Percentiles rank a stretch among this genome's conserved stretches.
Evolutionary conservation across 2,797 vertebrate species (phyloP).

Genomic region (Phalloptychus januarius): DNA sequence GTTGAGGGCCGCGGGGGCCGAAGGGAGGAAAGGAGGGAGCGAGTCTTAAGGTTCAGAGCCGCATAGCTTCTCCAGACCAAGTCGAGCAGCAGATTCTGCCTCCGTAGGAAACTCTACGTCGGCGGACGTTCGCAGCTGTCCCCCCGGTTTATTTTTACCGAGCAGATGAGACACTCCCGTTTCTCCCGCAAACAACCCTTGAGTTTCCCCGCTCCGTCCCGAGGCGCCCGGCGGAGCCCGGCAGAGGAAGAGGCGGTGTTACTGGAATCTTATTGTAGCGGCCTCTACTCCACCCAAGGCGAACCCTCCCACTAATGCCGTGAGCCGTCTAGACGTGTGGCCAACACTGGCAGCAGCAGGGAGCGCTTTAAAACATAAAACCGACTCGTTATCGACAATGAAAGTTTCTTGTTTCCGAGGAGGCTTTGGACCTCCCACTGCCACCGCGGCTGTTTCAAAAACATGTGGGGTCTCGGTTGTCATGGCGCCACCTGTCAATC

Average conservation of each 20-base stretch:
- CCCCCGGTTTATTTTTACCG: conserved; percentile 27
- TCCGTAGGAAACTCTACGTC: conserved; percentile 50
- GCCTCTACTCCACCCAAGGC: conserved; percentile 67
- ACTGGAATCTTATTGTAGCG: conserved; percentile 65
- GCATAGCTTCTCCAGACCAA: conserved; percentile 59
- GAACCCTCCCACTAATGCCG: conserved; percentile 35
- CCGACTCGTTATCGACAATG: neutral
- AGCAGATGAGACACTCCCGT: conserved; percentile 45
- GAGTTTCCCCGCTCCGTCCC: conserved; percentile 34
- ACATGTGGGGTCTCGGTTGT: neutral
- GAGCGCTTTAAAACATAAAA: conserved; percentile 13
- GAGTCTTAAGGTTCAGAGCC: conserved; percentile 55
- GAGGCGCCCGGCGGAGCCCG: conserved; percentile 42
- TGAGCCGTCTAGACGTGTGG: conserved; percentile 44
- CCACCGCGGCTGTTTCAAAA: neutral
- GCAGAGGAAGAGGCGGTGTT: conserved; percentile 38
- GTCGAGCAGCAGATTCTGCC: conserved; percentile 59
- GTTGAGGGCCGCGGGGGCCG: neutral
- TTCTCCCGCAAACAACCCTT: conserved; percentile 36
- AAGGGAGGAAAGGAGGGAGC: conserved; percentile 10
- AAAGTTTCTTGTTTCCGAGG: neutral
- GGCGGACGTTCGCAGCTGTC: conserved; percentile 49
- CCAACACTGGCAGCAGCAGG: conserved; percentile 33
- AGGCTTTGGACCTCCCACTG: neutral
- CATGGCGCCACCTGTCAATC: no score